Conservation (phyloP, 1,140 invertebrate species). For the Cotesia vestalis region DNA sequence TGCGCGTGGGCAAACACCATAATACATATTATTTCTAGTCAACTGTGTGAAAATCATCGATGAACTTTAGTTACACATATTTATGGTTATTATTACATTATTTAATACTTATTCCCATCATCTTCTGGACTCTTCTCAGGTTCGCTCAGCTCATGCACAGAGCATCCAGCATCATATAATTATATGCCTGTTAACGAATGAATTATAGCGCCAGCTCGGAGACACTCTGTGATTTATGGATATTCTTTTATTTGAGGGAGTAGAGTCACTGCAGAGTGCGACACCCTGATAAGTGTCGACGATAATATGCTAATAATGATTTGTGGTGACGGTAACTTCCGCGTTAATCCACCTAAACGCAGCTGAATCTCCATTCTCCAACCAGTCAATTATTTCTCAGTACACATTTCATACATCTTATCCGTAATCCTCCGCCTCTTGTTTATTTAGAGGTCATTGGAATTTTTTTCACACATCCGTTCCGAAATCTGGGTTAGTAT, state of each 20-base stretch:
- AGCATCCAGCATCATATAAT: slow-evolving; percentile 40
- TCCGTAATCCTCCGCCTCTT: too few species aligned
- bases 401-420: too few species aligned
- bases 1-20: slow-evolving; percentile 8
- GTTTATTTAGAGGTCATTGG: too few species aligned
- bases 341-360: slow-evolving; percentile 52
- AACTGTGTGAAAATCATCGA: slow-evolving; percentile 9
- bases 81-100: slow-evolving; percentile 3
- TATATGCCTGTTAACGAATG: slow-evolving; percentile 55
- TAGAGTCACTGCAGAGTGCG: slow-evolving; percentile 36
- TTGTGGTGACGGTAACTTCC: slow-evolving; percentile 52
- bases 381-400: slow-evolving; percentile 35
- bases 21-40: slow-evolving; percentile 15
- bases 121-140: background rate
- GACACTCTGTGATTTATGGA: slow-evolving; percentile 53
- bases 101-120: background rate
- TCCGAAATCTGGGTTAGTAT: too few species aligned
- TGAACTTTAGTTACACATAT: background rate
- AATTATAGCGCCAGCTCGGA: slow-evolving; percentile 48
- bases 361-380: slow-evolving; percentile 42
- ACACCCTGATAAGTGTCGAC: slow-evolving; percentile 51
- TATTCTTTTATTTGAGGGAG: slow-evolving; percentile 44
- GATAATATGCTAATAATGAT: slow-evolving; percentile 61
- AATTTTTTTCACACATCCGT: too few species aligned
- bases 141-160: background rate